Conservation (phyloP, 2,113 vertebrate species). For the Macaca nemestrina region DNA sequence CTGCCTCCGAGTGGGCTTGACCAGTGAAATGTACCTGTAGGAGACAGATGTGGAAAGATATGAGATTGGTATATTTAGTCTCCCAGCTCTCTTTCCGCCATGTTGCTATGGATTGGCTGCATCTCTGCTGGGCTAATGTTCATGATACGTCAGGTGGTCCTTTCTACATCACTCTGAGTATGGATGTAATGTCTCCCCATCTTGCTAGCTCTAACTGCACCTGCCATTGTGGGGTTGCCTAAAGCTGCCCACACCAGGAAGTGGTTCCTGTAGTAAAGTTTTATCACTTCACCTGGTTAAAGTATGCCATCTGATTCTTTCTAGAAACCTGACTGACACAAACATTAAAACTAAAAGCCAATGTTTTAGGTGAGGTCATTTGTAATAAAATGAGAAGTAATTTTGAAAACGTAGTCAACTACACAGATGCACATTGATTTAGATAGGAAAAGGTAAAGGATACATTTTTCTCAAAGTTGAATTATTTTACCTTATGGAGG, state of each 20-base stretch:
- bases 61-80: neutral
- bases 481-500: neutral
- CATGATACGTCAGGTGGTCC: neutral
- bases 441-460: neutral
- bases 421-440: neutral
- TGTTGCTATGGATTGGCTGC: neutral
- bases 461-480: neutral
- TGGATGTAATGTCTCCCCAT: neutral
- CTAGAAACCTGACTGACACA: neutral
- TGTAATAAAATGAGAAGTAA: neutral
- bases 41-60: neutral
- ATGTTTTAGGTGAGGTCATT: neutral
- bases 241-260: neutral
- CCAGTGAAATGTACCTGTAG: neutral
- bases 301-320: neutral
- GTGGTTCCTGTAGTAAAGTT: neutral
- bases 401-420: neutral
- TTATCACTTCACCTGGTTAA: neutral
- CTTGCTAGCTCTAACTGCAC: neutral
- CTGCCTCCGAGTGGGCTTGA: neutral
- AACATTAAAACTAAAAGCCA: neutral
- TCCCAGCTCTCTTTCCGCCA: neutral
- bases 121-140: neutral
- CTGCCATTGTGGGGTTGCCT: neutral
- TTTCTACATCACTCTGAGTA: neutral